These are phyloP conservation scores for Dicerorhinus sumatrensis DNA, from an alignment of 2,113 vertebrate genomes.

Conservation along the genomic window DNA sequence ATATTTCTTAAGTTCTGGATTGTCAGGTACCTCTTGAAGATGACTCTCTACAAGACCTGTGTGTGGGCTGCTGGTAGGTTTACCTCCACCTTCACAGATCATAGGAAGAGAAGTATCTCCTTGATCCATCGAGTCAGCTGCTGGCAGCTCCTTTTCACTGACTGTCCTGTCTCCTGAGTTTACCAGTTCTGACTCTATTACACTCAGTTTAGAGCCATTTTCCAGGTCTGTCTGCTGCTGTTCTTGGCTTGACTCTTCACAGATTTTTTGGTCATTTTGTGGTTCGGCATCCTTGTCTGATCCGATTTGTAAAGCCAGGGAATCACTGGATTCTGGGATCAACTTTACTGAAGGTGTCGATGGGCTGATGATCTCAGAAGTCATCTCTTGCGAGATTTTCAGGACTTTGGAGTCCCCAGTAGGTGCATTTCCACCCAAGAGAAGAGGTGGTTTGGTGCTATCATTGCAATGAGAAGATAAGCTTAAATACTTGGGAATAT, in stretches of 20 bases:
- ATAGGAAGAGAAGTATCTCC: constrained; percentile 83
- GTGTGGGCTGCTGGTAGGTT: constrained; percentile 91
- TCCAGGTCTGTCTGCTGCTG: constrained; percentile 76
- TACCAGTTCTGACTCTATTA: constrained; percentile 63
- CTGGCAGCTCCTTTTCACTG: constrained; percentile 91
- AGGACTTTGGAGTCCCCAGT: neutral
- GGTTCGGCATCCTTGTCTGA: constrained; percentile 89
- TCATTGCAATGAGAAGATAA: neutral
- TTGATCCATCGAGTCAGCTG: constrained; percentile 91
- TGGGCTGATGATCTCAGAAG: neutral
- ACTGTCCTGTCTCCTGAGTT: constrained; percentile 86
- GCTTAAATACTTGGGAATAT: neutral
- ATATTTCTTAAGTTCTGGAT: constrained; percentile 87
- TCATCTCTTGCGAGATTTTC: neutral
- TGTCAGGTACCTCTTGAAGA: constrained; percentile 89
- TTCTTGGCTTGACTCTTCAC: constrained; percentile 83
- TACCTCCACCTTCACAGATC: constrained; percentile 84
- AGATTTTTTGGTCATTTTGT: constrained; percentile 88
- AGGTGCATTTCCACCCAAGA: rapidly evolving
- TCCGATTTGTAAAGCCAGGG: constrained; percentile 52
- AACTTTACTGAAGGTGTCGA: constrained; percentile 60
- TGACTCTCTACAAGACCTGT: constrained; percentile 92
- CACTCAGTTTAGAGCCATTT: constrained; percentile 73
- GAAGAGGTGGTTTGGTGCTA: neutral
- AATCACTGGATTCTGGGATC: constrained; percentile 86